Conservation (phyloP, 2,113 vertebrate species). For the Spermophilus dauricus region DNA sequence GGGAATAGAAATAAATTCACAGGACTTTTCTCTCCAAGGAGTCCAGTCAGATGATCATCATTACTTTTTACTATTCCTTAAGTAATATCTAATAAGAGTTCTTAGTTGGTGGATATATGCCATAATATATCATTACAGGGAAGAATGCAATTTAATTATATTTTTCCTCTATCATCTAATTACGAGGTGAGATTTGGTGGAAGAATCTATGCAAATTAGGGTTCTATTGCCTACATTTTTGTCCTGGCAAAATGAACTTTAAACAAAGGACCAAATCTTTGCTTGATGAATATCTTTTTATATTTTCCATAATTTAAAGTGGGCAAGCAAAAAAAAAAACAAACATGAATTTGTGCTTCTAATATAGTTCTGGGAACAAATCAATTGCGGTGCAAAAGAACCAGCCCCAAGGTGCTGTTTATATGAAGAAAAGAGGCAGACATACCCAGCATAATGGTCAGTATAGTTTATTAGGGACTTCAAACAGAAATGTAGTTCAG, state of each 20-base stretch:
- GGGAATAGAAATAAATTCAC: background rate
- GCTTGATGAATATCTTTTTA: background rate
- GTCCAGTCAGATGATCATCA: background rate
- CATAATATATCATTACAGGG: background rate
- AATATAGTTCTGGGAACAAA: background rate
- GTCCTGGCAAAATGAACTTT: background rate
- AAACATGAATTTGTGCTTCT: background rate
- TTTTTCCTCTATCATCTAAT: background rate
- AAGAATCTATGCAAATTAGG: background rate
- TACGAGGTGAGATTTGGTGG: background rate
- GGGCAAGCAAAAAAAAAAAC: background rate
- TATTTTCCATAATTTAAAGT: background rate
- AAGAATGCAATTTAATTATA: background rate
- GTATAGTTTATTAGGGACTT: background rate
- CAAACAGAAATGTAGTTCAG: background rate
- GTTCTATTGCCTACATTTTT: background rate
- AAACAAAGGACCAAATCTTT: background rate
- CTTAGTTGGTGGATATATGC: background rate
- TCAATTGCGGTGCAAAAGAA: too few relatives aligned
- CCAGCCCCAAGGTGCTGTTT: accelerated
- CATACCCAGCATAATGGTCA: background rate
- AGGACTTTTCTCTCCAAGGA: background rate
- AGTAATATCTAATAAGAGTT: background rate
- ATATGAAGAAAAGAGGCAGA: background rate
- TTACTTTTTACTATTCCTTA: background rate